phyloP scores from a whole-genome alignment of 2,113 vertebrate species.

The Columbina picui region DNA sequence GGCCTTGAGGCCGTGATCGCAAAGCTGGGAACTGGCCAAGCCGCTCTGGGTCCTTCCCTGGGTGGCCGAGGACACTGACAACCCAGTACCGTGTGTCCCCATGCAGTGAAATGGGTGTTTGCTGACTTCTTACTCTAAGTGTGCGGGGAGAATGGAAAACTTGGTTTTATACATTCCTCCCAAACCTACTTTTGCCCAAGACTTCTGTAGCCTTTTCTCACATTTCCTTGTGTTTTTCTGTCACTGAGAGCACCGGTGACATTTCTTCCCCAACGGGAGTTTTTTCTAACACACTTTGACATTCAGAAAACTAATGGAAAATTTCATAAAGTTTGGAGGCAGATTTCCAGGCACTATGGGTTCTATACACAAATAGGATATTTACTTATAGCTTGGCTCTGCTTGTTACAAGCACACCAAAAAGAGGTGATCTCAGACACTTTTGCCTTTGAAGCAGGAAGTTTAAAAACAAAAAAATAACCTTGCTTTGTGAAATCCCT shows the following conservation, averaged over 20 bases:
- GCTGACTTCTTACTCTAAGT: not conserved
- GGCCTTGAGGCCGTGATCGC: not conserved
- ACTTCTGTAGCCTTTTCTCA: not conserved
- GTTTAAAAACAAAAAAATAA: conserved; percentile 1
- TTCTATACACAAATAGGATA: not conserved
- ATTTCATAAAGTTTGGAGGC: not conserved
- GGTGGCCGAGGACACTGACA: not conserved
- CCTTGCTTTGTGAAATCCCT: not conserved
- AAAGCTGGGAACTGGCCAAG: not conserved
- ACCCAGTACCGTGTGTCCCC: not conserved
- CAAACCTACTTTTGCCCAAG: not conserved
- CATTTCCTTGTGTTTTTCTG: not conserved
- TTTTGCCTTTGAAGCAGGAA: conserved; percentile 34
- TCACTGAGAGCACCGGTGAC: not conserved
- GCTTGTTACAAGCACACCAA: not conserved
- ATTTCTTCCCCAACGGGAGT: not conserved
- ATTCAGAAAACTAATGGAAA: conserved; percentile 30
- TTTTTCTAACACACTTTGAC: not conserved
- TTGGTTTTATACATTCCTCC: not conserved
- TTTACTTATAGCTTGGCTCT: not conserved
- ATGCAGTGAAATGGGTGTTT: not conserved
- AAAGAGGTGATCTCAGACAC: not conserved
- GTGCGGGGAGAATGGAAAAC: not conserved
- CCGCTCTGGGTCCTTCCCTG: not conserved
- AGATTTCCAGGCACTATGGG: not conserved